These are phyloP conservation scores for Pseudanteris insignis DNA, from an alignment of 2,888 invertebrate species.

Conservation along the genomic window DNA sequence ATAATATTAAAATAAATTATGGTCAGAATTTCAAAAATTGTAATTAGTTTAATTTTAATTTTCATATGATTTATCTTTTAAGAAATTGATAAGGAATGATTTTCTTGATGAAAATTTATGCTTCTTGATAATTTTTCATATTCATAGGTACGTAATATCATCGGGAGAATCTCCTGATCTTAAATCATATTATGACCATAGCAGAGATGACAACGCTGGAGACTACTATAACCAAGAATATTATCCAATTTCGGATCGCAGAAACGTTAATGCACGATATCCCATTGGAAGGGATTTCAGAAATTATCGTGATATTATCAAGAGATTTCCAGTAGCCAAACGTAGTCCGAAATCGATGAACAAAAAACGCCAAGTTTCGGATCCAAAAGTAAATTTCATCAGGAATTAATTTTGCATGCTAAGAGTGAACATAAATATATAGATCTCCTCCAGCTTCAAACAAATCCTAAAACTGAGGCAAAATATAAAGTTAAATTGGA, in stretches of 20 bases:
- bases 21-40: too few species aligned
- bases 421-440: too few species aligned
- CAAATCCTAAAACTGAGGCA: too few species aligned
- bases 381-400: constrained; percentile 59
- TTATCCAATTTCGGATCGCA: constrained; percentile 47
- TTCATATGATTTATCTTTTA: too few species aligned
- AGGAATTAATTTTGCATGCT: too few species aligned
- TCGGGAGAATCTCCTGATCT: constrained; percentile 28
- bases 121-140: too few species aligned
- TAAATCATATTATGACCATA: constrained; percentile 36
- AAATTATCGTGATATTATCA: constrained; percentile 50
- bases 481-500: too few species aligned
- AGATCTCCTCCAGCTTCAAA: too few species aligned
- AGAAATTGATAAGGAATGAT: too few species aligned
- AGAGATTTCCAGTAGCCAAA: constrained; percentile 59
- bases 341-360: constrained; percentile 57
- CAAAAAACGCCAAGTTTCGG: constrained; percentile 54
- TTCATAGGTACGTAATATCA: constrained; percentile 4
- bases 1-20: too few species aligned
- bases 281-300: constrained; percentile 54
- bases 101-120: too few species aligned
- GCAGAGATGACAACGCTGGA: constrained; percentile 42
- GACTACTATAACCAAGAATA: constrained; percentile 48
- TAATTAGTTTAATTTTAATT: too few species aligned
- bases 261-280: constrained; percentile 58